A percentile compares a stretch with the other conserved stretches of the same genome.
phyloP scores from a whole-genome alignment of 2,797 vertebrate species.

The Sus cebifrons region DNA sequence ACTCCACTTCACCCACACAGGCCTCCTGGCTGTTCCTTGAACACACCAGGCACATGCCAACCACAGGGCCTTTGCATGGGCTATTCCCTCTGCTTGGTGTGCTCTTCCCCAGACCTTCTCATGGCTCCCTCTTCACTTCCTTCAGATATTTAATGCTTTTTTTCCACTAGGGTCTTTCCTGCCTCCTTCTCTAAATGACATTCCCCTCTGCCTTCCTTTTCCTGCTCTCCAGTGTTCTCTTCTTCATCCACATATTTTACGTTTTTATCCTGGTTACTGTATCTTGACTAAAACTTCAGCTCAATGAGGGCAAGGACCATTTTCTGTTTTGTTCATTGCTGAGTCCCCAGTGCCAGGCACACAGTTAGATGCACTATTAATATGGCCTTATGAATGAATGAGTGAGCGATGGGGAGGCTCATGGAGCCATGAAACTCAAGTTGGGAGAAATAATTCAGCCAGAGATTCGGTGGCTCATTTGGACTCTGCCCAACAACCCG shows the following conservation, averaged over 20 bases:
- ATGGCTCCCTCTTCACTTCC: not conserved
- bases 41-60: not conserved
- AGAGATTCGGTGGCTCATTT: not conserved
- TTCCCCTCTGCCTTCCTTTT: not conserved
- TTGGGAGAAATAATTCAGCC: not conserved
- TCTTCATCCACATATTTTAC: not conserved
- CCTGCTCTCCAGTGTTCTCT: not conserved
- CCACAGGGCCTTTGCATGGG: not conserved
- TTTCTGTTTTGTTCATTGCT: not conserved
- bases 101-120: not conserved
- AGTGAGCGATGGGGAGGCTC: not conserved
- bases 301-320: not conserved
- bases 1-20: not conserved
- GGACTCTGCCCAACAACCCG: not conserved
- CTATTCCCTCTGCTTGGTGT: not conserved
- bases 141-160: not conserved
- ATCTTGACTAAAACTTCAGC: not conserved
- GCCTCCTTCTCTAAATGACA: not conserved
- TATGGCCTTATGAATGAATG: not conserved
- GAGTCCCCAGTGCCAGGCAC: not conserved
- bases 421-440: not conserved
- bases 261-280: not conserved
- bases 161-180: not conserved
- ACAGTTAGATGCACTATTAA: not conserved
- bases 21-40: not conserved